Percentiles rank a stretch among this genome's conserved stretches.
These are phyloP conservation scores for Gortyna flavago DNA, from an alignment of 2,888 invertebrate genomes.

Conservation along the genomic window DNA sequence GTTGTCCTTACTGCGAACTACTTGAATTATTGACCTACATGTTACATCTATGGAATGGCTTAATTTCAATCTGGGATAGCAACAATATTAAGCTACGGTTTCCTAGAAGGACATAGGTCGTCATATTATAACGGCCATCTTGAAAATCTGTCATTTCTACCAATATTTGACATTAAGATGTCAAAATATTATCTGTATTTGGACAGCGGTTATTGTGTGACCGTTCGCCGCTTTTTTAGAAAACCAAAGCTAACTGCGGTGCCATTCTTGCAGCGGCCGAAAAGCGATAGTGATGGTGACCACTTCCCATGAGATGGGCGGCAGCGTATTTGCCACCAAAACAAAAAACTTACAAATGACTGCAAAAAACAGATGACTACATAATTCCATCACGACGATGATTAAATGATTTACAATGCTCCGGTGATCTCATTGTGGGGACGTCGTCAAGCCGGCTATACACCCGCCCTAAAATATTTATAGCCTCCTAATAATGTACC, in stretches of 20 bases:
- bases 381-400: constrained; percentile 46
- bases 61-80: too few species aligned
- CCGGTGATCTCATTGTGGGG: constrained; percentile 70
- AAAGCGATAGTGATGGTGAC: background rate
- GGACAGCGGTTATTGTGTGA: background rate
- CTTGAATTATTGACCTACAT: background rate
- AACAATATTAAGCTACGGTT: background rate
- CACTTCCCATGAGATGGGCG: background rate
- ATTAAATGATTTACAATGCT: constrained; percentile 64
- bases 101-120: background rate
- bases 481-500: constrained; percentile 62
- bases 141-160: background rate
- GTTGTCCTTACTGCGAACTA: too few species aligned
- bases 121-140: background rate
- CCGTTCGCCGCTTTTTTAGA: background rate
- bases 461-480: constrained; percentile 70
- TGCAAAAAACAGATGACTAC: constrained; percentile 20
- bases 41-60: background rate
- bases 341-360: background rate
- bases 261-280: background rate
- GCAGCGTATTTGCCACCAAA: background rate
- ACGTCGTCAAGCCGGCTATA: constrained; percentile 60
- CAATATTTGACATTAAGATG: background rate
- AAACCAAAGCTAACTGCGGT: background rate
- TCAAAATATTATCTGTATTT: background rate